These are phyloP conservation scores for Flexamia atlantica DNA, from an alignment of 2,888 invertebrate species.

Conservation along the genomic window DNA sequence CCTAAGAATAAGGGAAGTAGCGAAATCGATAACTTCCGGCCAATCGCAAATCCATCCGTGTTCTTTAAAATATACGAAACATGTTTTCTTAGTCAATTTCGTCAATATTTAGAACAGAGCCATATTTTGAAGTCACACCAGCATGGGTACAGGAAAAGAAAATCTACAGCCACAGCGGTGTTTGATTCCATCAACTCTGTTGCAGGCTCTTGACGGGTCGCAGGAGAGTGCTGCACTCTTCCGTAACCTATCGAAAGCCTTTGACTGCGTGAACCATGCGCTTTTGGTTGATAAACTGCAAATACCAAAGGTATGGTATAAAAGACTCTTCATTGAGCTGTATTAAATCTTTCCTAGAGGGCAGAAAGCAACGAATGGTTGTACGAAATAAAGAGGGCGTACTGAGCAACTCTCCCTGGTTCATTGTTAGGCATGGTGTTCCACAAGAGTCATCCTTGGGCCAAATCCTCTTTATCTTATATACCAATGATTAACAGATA, in stretches of 20 bases:
- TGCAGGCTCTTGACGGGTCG: neutral
- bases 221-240: conserved; percentile 41
- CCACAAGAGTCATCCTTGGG: neutral
- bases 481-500: conserved; percentile 25
- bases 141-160: conserved; percentile 11
- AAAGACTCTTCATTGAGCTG: neutral
- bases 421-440: neutral
- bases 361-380: neutral
- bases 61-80: conserved; percentile 20
- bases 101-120: neutral
- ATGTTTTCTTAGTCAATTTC: conserved; percentile 21
- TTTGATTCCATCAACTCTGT: conserved; percentile 4
- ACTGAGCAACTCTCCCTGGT: neutral
- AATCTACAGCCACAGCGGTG: neutral
- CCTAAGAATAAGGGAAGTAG: neutral
- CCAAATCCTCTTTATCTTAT: neutral
- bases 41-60: neutral
- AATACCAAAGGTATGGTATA: neutral
- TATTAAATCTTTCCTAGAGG: neutral
- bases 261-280: conserved; percentile 4
- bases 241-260: conserved; percentile 11
- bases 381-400: neutral
- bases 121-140: neutral
- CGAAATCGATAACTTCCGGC: neutral
- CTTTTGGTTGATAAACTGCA: conserved; percentile 26